These are phyloP conservation scores for Melipona bicolor DNA, from an alignment of 2,888 invertebrate genomes.

Conservation along the genomic window DNA sequence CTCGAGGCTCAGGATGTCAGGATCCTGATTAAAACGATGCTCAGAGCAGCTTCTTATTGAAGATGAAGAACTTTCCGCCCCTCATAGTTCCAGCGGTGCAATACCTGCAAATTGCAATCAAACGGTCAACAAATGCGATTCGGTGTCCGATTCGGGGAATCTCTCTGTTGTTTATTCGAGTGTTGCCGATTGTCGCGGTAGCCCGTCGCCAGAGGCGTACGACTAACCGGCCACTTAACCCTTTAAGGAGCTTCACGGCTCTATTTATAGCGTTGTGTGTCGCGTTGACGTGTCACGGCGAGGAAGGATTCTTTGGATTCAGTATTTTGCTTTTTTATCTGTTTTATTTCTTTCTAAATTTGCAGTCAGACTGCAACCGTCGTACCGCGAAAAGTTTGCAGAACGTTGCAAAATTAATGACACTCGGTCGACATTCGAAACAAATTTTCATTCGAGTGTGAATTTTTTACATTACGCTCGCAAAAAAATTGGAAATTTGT, in stretches of 20 bases:
- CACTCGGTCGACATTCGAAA: too few relatives aligned
- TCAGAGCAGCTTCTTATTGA: slow-evolving; percentile 75
- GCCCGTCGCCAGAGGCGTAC: neutral
- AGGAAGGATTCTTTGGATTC: neutral
- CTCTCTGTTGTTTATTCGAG: neutral
- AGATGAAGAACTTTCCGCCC: slow-evolving; percentile 74
- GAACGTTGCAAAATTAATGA: too few relatives aligned
- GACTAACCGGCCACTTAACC: slow-evolving; percentile 45
- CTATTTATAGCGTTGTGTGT: neutral
- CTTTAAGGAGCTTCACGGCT: slow-evolving; percentile 30
- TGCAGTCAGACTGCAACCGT: too few relatives aligned
- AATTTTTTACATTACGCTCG: too few relatives aligned
- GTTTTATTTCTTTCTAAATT: neutral
- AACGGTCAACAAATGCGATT: neutral
- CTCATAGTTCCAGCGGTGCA: slow-evolving; percentile 67
- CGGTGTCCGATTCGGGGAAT: neutral
- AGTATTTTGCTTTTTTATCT: neutral
- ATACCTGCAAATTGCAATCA: slow-evolving; percentile 48
- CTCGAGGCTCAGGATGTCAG: too few relatives aligned
- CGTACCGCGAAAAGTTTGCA: neutral
- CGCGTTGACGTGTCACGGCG: neutral
- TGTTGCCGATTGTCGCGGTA: neutral
- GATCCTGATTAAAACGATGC: slow-evolving; percentile 17
- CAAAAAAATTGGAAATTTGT: too few relatives aligned
- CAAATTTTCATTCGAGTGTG: too few relatives aligned